Evolutionary conservation across 2,888 invertebrate species (phyloP).

Genomic region (Platypus cylindrus): DNA sequence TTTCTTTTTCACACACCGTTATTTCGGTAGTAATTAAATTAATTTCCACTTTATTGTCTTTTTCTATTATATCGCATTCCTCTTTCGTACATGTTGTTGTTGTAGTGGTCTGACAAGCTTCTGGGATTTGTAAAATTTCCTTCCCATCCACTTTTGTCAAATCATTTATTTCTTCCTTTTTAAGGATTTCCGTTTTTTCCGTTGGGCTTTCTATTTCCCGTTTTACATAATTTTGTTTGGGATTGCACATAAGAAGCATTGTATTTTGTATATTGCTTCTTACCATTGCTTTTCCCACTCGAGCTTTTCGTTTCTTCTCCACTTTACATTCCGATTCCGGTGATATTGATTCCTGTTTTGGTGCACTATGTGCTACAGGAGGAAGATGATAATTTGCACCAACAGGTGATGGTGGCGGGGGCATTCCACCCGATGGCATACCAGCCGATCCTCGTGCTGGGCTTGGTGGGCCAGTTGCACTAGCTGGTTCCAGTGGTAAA

Average conservation of each 20-base stretch:
- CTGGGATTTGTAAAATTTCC: slow-evolving; percentile 3
- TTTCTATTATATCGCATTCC: slow-evolving; percentile 4
- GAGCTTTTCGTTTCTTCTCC: slow-evolving; percentile 39
- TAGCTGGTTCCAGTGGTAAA: slow-evolving; percentile 37
- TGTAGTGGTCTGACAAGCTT: slow-evolving; percentile 2
- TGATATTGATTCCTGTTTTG: slow-evolving; percentile 21
- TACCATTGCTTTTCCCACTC: slow-evolving; percentile 55
- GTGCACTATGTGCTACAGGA: slow-evolving; percentile 20
- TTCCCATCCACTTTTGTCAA: slow-evolving; percentile 6
- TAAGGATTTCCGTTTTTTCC: slow-evolving; percentile 22
- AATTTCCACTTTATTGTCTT: slow-evolving; percentile 3
- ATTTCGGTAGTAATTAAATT: slow-evolving; percentile 1
- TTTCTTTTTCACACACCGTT: slow-evolving; percentile 7
- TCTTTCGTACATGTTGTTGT: slow-evolving; percentile 9
- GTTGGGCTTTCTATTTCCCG: slow-evolving; percentile 35
- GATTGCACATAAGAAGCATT: slow-evolving; percentile 38
- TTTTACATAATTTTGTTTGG: slow-evolving; percentile 28
- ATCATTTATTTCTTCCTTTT: slow-evolving; percentile 7
- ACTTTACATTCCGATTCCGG: slow-evolving; percentile 21
- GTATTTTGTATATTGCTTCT: slow-evolving; percentile 44
- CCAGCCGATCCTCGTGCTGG: slow-evolving; percentile 57
- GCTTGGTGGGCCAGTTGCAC: slow-evolving; percentile 50
- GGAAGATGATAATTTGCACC: slow-evolving; percentile 34
- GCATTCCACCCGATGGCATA: slow-evolving; percentile 49
- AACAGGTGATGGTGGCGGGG: slow-evolving; percentile 47